phyloP scores from a whole-genome alignment of 2,113 vertebrate species.

The Sebastes schlegelii region DNA sequence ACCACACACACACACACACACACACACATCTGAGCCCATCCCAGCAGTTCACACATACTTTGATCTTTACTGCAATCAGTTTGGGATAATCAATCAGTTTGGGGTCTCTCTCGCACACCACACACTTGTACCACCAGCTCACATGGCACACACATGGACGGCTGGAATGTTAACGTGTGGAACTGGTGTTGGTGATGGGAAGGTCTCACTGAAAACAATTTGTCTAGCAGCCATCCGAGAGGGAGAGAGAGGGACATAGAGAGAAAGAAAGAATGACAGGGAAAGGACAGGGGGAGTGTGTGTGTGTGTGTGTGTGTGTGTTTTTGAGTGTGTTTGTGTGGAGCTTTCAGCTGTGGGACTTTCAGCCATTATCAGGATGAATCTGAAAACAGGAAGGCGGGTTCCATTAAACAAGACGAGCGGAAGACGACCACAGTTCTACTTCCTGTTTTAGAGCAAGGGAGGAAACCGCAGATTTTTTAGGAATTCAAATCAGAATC shows the following conservation, averaged over 20 bases:
- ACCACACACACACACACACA: constrained; percentile 43
- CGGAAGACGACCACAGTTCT: constrained; percentile 79
- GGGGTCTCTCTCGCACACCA: neutral
- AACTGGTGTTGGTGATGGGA: constrained; percentile 28
- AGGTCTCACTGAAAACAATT: constrained; percentile 24
- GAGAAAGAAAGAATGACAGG: constrained; percentile 27
- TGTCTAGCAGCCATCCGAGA: constrained; percentile 37
- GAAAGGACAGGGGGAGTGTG: constrained; percentile 28
- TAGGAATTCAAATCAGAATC: constrained; percentile 82
- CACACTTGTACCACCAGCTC: constrained; percentile 22
- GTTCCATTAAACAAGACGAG: constrained; percentile 83
- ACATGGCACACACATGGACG: constrained; percentile 43
- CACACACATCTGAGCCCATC: constrained; percentile 28
- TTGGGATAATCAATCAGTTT: constrained; percentile 65
- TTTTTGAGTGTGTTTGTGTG: constrained; percentile 10
- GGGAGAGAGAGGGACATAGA: neutral
- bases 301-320: constrained; percentile 9
- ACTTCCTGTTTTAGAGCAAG: constrained; percentile 79
- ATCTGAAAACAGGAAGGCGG: constrained; percentile 86
- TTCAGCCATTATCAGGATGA: constrained; percentile 79
- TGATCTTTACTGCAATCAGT: constrained; percentile 56
- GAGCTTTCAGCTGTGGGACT: constrained; percentile 66
- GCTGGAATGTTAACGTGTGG: constrained; percentile 51
- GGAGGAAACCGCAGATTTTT: constrained; percentile 85
- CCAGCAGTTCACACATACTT: constrained; percentile 44